Base-by-base conservation (phyloP, 1,140 invertebrate genomes). In the Drosophila triauraria region DNA sequence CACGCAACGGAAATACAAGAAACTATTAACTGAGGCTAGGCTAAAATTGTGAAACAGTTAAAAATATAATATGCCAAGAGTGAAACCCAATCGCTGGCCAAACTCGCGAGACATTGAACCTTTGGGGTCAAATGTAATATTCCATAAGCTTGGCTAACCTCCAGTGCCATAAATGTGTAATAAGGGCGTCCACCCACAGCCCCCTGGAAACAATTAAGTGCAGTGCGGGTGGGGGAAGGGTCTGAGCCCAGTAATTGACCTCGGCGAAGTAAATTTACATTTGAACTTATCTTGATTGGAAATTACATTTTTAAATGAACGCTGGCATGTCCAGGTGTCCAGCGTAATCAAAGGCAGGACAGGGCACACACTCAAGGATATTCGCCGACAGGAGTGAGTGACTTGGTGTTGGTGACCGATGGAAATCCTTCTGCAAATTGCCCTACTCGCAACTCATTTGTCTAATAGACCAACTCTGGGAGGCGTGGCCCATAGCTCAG, bases 211-310 rank as follows among this genome's bases (percentile, higher is more conserved):
- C 80, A 83, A 76, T 83, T 83, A 83, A 78, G 54, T 82, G 65
- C 80, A 76, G 56, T 71, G 40, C 30, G 9, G 17, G 15, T 17
- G 40, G 32, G 23, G 5, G 13, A 20, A 15, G 48, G 40, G 8
- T 25, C 58, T 27, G 23, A 38, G 67, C 35, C 51, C 53, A 38
- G 53, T 53, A 76, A 67, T 76, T 76, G 71, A 54, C 65, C 68
- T 67, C 53, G 50, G 44, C 57, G 12, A 77, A 63, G 75, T 61
- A 80, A 84, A 80, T 67, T 76, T 84, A 77, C 81, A 80, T 84
- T 84, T 84, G 81, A 84, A 84, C 81, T 84, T 80, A 84, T 84
- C 82, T 80, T 83, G 67, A 84, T 80, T 80, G 77, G 75, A 80
- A 84, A 74, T 70, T 77, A 77, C 68, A 84, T 80, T 85, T 78